Percentiles rank a stretch among this genome's conserved stretches.
Conservation (phyloP, 1,140 invertebrate species). For the Zeugodacus cucurbitae region DNA sequence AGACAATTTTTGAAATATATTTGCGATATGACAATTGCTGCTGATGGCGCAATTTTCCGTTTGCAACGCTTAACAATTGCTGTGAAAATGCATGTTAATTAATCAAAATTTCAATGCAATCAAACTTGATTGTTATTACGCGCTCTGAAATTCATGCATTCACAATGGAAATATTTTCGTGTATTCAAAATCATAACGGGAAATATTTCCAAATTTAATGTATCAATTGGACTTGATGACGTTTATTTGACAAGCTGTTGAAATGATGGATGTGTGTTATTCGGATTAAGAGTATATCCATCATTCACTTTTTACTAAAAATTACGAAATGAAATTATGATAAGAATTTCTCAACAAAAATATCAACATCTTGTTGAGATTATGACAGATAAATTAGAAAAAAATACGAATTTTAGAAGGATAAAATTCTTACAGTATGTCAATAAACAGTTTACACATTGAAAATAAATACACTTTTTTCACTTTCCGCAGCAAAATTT, state of each 20-base stretch:
- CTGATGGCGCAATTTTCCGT: neutral
- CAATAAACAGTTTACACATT: too few relatives aligned
- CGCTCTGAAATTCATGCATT: neutral
- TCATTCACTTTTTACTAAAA: too few relatives aligned
- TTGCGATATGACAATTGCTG: neutral
- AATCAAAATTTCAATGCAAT: conserved; percentile 9
- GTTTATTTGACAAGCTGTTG: neutral
- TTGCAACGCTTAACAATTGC: neutral
- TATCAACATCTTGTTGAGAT: too few relatives aligned
- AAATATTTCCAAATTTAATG: neutral
- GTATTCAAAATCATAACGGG: neutral
- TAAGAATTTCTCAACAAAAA: too few relatives aligned
- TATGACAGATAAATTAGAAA: too few relatives aligned
- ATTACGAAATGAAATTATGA: too few relatives aligned
- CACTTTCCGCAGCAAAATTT: too few relatives aligned
- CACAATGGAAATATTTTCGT: neutral
- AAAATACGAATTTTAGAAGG: too few relatives aligned
- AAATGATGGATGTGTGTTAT: neutral
- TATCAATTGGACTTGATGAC: neutral
- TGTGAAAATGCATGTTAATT: neutral
- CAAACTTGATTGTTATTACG: neutral
- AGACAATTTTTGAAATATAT: neutral
- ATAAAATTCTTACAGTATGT: too few relatives aligned
- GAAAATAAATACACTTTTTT: too few relatives aligned
- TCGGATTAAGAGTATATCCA: too few relatives aligned